These are phyloP conservation scores for Camelus bactrianus DNA, from an alignment of 2,113 vertebrate species.

Conservation along the genomic window DNA sequence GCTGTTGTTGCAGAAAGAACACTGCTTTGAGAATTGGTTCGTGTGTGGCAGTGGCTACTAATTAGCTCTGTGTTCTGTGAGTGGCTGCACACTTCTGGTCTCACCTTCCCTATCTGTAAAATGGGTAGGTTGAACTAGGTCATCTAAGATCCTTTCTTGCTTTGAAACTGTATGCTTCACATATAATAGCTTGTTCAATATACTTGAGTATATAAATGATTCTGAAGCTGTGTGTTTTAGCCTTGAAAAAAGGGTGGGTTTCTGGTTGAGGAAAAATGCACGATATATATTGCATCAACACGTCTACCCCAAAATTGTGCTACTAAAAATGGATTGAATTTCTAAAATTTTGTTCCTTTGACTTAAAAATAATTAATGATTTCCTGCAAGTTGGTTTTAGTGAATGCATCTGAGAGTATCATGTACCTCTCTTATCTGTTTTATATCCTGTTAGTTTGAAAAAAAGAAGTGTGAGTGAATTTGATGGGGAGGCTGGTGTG, in stretches of 20 bases:
- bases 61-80: not conserved
- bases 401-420: not conserved
- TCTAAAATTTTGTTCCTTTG: not conserved
- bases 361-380: not conserved
- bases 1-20: not conserved
- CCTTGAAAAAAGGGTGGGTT: not conserved
- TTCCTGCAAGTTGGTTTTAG: constrained; percentile 18
- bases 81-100: not conserved
- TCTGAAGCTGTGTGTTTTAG: not conserved
- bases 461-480: not conserved
- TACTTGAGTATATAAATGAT: not conserved
- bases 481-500: not conserved
- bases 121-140: not conserved
- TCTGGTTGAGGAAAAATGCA: not conserved
- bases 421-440: not conserved
- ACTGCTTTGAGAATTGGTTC: not conserved
- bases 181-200: not conserved
- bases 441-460: not conserved
- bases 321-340: not conserved
- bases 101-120: constrained; percentile 7
- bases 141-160: not conserved
- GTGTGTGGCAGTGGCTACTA: not conserved
- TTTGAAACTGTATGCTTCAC: not conserved
- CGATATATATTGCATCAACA: not conserved
- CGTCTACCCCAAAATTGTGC: not conserved